phyloP scores from a whole-genome alignment of 2,797 vertebrate species.

The Sphenodon punctatus region DNA sequence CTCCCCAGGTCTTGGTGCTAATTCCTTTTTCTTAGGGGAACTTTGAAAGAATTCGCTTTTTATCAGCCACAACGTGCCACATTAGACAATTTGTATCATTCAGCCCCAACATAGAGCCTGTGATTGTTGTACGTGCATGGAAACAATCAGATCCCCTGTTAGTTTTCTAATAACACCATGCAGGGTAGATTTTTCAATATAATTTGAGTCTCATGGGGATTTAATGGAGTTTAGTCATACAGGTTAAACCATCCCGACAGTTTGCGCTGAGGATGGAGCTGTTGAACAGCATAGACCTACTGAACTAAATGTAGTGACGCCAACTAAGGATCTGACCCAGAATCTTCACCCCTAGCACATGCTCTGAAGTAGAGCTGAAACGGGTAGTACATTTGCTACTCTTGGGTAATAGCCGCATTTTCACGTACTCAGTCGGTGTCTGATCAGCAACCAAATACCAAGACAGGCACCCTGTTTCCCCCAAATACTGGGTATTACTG shows the following conservation, averaged over 20 bases:
- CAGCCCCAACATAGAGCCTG: background rate
- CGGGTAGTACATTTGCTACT: too few species aligned
- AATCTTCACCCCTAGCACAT: background rate
- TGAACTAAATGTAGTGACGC: background rate
- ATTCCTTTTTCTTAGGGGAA: background rate
- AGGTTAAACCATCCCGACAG: background rate
- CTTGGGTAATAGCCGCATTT: too few species aligned
- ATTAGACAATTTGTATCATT: background rate
- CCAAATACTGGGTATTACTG: too few species aligned
- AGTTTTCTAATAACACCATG: background rate
- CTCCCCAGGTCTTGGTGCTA: background rate
- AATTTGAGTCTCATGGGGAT: conserved; percentile 8
- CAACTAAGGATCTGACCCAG: background rate
- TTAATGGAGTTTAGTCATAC: accelerated
- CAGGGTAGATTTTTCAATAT: background rate
- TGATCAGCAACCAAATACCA: too few species aligned
- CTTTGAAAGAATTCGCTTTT: background rate
- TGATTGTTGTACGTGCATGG: background rate
- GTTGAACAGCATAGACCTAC: background rate
- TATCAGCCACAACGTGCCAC: background rate
- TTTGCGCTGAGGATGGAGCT: background rate
- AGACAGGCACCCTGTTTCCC: too few species aligned
- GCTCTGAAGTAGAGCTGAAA: too few species aligned
- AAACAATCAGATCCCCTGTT: accelerated
- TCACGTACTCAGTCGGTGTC: background rate